phyloP scores from a whole-genome alignment of 2,113 vertebrate genomes.

The Aythya baeri region DNA sequence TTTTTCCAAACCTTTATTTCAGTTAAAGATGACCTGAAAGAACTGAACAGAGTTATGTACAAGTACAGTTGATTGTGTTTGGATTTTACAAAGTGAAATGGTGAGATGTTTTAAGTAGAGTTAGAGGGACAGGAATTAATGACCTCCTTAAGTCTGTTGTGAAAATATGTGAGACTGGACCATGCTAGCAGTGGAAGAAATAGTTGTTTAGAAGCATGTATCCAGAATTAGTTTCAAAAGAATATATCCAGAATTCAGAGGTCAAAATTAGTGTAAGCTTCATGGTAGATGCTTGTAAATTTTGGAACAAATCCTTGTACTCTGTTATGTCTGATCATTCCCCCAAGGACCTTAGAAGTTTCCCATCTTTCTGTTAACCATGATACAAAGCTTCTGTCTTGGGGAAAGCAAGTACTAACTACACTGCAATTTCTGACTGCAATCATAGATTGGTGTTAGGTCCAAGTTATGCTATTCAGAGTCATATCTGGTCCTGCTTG shows the following conservation, averaged over 20 bases:
- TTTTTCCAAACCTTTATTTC: not conserved
- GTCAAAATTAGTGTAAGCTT: not conserved
- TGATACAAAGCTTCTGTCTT: not conserved
- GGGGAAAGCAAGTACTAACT: not conserved
- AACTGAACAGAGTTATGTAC: not conserved
- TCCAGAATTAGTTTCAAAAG: not conserved
- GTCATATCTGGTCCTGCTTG: not conserved
- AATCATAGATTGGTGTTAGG: too few species aligned
- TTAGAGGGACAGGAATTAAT: not conserved
- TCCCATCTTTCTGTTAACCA: too few species aligned
- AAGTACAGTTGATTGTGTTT: not conserved
- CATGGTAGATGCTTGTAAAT: not conserved
- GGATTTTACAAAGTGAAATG: not conserved
- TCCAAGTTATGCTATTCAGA: not conserved
- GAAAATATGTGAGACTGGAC: not conserved
- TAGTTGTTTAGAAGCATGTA: not conserved
- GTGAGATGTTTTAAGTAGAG: not conserved
- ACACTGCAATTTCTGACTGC: not conserved
- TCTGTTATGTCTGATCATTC: too few species aligned
- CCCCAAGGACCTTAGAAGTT: too few species aligned
- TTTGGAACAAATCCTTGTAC: not conserved
- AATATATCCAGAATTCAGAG: rapidly evolving
- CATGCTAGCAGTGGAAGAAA: not conserved
- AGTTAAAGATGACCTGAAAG: not conserved
- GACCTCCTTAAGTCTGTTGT: not conserved